Percentiles rank a stretch among this genome's conserved stretches.
Conservation (phyloP, 1,140 invertebrate species). For the Venturia canescens region DNA sequence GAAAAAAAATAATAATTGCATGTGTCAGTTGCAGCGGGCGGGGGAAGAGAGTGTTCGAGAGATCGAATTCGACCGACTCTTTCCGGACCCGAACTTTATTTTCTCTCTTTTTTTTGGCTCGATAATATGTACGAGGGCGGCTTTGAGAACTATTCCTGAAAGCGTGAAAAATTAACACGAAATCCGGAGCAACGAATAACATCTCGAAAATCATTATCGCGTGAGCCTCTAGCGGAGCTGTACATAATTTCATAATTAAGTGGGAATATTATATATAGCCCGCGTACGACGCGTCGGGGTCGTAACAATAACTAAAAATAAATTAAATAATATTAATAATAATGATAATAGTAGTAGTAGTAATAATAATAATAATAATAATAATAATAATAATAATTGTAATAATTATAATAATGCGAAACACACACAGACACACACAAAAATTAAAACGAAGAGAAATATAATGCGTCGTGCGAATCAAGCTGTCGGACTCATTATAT, state of each 20-base stretch:
- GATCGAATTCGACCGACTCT: conserved; percentile 31
- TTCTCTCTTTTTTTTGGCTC: conserved; percentile 43
- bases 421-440: no score
- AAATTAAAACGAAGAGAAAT: conserved; percentile 62
- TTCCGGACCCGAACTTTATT: conserved; percentile 33
- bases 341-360: no score
- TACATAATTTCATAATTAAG: conserved; percentile 68
- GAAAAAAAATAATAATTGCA: conserved; percentile 44
- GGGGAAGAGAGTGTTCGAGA: conserved; percentile 55
- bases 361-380: not conserved
- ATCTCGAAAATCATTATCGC: conserved; percentile 33
- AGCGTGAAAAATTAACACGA: conserved; percentile 13
- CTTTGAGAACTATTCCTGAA: not conserved
- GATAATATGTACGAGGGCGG: conserved; percentile 42
- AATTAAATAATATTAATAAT: no score
- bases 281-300: conserved; percentile 60
- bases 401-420: not conserved
- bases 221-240: conserved; percentile 67
- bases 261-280: conserved; percentile 53
- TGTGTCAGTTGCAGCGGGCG: conserved; percentile 66
- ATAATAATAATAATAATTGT: not conserved
- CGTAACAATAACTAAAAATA: no score
- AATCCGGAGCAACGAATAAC: conserved; percentile 39
- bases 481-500: conserved; percentile 63
- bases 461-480: conserved; percentile 58